Evolutionary conservation across 2,797 vertebrate species (phyloP).

Genomic region (Darevskia nairensis): DNA sequence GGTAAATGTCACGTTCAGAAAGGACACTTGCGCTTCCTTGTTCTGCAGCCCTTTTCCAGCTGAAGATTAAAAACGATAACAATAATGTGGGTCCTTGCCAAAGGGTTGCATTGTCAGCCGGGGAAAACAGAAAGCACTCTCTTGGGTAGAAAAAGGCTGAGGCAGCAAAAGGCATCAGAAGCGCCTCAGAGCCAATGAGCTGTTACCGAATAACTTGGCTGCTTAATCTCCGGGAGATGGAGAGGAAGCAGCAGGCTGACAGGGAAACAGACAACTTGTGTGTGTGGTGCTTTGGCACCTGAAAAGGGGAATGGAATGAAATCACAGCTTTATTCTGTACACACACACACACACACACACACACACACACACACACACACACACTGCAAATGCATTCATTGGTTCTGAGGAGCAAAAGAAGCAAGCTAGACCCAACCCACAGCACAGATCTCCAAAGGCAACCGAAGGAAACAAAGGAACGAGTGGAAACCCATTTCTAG

Average conservation of each 20-base stretch:
- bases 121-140: constrained; percentile 39
- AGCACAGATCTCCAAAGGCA: constrained; percentile 3
- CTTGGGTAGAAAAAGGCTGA: constrained; percentile 31
- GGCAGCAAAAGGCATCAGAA: accelerated
- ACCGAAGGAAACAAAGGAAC: background rate
- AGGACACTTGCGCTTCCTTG: accelerated
- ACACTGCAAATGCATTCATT: background rate
- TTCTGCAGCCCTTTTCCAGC: constrained; percentile 44
- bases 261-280: constrained; percentile 1
- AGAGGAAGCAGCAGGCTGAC: constrained; percentile 5
- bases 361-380: background rate
- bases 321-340: accelerated
- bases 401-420: background rate
- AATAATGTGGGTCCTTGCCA: constrained; percentile 20
- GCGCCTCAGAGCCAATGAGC: constrained; percentile 36
- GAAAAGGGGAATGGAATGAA: constrained; percentile 32
- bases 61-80: constrained; percentile 11
- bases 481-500: background rate
- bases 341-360: background rate
- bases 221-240: background rate
- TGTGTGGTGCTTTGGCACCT: background rate
- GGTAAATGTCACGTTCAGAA: background rate
- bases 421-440: accelerated
- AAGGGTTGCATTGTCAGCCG: constrained; percentile 17
- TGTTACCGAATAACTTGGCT: constrained; percentile 14